Conservation (phyloP, 2,888 invertebrate genomes). For the Himalopsyche kuldschensis region DNA sequence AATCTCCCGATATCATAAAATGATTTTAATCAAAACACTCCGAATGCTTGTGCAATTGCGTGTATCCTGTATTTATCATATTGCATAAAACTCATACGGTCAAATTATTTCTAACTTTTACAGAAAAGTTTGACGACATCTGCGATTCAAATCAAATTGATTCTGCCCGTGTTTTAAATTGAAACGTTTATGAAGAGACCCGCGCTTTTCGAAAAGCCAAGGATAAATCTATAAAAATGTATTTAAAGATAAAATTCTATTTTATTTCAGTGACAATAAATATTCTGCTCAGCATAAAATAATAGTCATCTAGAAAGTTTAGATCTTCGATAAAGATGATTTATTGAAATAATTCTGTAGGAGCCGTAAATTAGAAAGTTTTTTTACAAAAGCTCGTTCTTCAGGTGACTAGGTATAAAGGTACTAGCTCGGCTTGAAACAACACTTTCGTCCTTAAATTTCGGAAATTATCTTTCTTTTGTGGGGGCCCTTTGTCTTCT, state of each 20-base stretch:
- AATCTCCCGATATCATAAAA: no score
- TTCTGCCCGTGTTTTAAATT: neutral
- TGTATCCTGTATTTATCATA: no score
- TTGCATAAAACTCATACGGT: no score
- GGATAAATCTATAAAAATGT: neutral
- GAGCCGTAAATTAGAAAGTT: slow-evolving; percentile 26
- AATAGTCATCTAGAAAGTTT: neutral
- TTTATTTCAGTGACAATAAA: neutral
- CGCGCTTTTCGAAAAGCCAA: neutral
- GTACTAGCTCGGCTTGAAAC: neutral
- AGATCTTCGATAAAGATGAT: slow-evolving; percentile 30
- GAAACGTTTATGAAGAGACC: neutral
- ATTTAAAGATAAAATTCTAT: neutral
- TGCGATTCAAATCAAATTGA: neutral
- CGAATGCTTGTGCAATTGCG: no score
- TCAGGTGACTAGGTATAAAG: neutral
- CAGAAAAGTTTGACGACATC: neutral
- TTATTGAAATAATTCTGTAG: slow-evolving; percentile 27
- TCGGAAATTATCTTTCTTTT: neutral
- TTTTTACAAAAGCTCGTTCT: neutral
- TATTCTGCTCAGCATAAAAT: neutral
- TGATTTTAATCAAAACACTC: no score
- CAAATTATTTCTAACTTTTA: no score
- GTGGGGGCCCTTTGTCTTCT: neutral
- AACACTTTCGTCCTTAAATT: neutral